These are phyloP conservation scores for Sinopyrophorus schimmeli DNA, from an alignment of 2,888 invertebrate genomes.

Conservation along the genomic window DNA sequence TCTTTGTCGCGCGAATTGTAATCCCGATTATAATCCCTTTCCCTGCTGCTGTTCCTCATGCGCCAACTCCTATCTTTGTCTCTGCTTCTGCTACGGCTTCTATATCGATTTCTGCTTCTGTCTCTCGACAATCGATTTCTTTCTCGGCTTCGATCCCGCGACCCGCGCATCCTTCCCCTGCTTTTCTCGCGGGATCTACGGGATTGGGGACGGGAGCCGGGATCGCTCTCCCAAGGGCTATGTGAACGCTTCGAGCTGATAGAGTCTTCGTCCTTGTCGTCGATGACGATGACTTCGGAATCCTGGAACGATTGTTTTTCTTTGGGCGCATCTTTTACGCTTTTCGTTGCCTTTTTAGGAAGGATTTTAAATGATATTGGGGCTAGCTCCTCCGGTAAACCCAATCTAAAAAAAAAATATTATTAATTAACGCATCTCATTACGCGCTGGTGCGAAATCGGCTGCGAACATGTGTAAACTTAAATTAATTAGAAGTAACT, in stretches of 20 bases:
- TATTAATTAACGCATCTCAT: no score
- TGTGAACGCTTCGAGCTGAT: slow-evolving; percentile 44
- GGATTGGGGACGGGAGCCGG: slow-evolving; percentile 9
- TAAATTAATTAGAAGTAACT: no score
- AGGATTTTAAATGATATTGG: slow-evolving; percentile 53
- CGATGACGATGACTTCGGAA: slow-evolving; percentile 49
- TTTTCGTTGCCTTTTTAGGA: slow-evolving; percentile 34
- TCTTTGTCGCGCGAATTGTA: slow-evolving; percentile 18
- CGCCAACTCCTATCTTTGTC: slow-evolving; percentile 4
- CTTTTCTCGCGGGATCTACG: slow-evolving; percentile 24
- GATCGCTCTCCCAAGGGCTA: slow-evolving; percentile 53
- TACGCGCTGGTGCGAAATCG: no score
- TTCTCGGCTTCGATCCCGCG: slow-evolving; percentile 10
- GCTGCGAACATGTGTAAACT: no score
- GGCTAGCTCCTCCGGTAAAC: slow-evolving; percentile 48
- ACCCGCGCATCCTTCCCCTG: slow-evolving; percentile 19
- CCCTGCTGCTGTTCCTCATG: not conserved
- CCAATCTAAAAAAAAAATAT: slow-evolving; percentile 36
- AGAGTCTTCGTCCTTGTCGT: slow-evolving; percentile 48
- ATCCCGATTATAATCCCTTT: slow-evolving; percentile 16
- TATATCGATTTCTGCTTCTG: slow-evolving; percentile 15
- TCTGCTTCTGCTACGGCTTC: slow-evolving; percentile 17
- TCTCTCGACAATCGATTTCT: slow-evolving; percentile 10
- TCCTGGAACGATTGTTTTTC: slow-evolving; percentile 50
- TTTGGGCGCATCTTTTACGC: slow-evolving; percentile 44